Evolutionary conservation across 2,888 invertebrate genomes (phyloP), one percentile per base, ranked within the genome.

Genomic region (Pseudanteris insignis): DNA sequence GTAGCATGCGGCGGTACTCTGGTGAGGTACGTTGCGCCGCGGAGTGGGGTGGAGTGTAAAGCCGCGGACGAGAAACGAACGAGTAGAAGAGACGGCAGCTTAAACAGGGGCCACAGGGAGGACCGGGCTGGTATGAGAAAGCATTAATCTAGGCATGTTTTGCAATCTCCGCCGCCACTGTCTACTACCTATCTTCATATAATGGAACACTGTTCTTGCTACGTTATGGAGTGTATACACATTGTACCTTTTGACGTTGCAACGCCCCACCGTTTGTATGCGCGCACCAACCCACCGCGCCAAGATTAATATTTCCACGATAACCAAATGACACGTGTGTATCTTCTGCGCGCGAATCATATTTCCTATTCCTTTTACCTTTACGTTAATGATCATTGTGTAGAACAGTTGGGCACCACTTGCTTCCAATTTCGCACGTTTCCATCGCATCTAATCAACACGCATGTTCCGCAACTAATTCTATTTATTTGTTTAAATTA

Each of bases 121-220:
- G 63, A 61, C 61, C 63, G 63, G 47, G 34, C 15, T 54, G 72
- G 76, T 67, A 77, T 76, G 78, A 78, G 79, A 78, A 79, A 78
- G 77, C 76, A 78, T 79, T 79, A 79, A 79, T 79, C 79, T 78
- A 78, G 79, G 73, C 77, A 78, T 74, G 76, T 77, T 78, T 77
- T 76, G 78, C 71, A 76, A 76, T 77, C 76, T 76, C 70, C 53
- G 54, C 70, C 50, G 46, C 68, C 65, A 65, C 66, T 70, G 68
- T n/a, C n/a, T 73, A 70, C 68, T 64, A 63, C 51, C 65, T 72
- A 70, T 70, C 64, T 67, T 68, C 69, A 69, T 72, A 75, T 76
- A 77, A 78, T 75, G 75, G 72, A 77, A 78, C 77, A 67, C 77
- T 76, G 76, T 78, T 77, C 77, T 76, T 77, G 74, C 75, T 72